Evolutionary conservation across 2,113 vertebrate genomes (phyloP).

Genomic region (Hystrix cristata): DNA sequence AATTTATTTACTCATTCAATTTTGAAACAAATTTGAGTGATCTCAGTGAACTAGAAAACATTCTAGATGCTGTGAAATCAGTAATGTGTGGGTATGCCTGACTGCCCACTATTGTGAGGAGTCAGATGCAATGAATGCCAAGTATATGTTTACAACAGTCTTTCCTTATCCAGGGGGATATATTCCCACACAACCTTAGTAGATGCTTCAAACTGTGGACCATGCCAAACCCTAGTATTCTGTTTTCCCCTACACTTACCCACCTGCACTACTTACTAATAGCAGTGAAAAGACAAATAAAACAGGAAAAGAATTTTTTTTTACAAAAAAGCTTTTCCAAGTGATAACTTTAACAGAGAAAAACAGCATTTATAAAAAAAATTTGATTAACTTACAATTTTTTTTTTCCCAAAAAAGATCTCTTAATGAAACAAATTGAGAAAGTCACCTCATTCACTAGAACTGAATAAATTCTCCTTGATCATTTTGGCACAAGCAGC

Average conservation of each 20-base stretch:
- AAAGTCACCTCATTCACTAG: neutral
- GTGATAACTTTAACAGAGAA: neutral
- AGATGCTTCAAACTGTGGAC: neutral
- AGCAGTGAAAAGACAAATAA: neutral
- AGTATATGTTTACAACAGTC: neutral
- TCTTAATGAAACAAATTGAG: neutral
- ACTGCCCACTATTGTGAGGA: neutral
- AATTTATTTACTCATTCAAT: neutral
- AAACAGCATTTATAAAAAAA: neutral
- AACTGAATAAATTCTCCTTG: fast-evolving
- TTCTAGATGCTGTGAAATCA: neutral
- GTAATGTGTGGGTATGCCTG: neutral
- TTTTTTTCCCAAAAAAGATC: neutral
- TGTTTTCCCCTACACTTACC: neutral
- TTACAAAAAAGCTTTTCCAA: neutral
- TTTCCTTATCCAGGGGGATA: neutral
- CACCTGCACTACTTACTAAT: neutral
- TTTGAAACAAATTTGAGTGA: neutral
- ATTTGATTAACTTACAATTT: neutral
- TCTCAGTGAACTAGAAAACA: fast-evolving
- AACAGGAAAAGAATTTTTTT: too few species aligned
- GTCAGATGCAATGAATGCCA: fast-evolving
- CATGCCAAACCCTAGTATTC: neutral
- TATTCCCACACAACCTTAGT: neutral
- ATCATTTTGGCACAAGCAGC: fast-evolving